These are phyloP conservation scores for Dasysyrphus tricinctus DNA, from an alignment of 2,888 invertebrate genomes.

Conservation along the genomic window DNA sequence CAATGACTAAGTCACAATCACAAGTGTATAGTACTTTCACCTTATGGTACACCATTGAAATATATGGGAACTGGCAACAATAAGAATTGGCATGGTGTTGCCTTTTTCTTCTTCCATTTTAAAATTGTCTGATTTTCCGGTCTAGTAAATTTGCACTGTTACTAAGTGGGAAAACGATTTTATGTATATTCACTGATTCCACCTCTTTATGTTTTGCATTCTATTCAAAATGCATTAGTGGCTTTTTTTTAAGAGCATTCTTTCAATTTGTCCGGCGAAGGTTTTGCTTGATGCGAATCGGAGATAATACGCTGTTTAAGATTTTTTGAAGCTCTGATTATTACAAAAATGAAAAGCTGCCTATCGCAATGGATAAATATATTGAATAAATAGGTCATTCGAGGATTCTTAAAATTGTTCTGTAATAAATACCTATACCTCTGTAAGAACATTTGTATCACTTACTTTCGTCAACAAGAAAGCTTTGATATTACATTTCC, in stretches of 20 bases:
- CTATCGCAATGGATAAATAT: too few relatives aligned
- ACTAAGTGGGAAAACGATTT: constrained; percentile 37
- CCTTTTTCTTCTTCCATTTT: constrained; percentile 30
- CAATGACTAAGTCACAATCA: constrained; percentile 22
- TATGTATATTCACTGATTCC: constrained; percentile 51
- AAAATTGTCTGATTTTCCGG: constrained; percentile 70
- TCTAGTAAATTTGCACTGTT: constrained; percentile 62
- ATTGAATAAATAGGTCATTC: too few relatives aligned
- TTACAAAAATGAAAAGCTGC: too few relatives aligned
- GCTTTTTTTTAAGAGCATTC: not conserved
- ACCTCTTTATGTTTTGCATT: constrained; percentile 24
- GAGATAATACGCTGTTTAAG: not conserved
- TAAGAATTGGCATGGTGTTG: constrained; percentile 29
- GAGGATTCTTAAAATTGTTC: too few relatives aligned
- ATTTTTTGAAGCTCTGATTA: not conserved
- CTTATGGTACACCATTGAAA: constrained; percentile 62
- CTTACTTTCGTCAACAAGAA: too few relatives aligned
- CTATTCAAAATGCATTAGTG: constrained; percentile 15
- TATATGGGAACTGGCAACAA: constrained; percentile 46
- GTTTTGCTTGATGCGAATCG: not conserved
- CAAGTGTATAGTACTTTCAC: constrained; percentile 63
- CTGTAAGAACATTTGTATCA: too few relatives aligned
- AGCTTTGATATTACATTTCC: too few relatives aligned
- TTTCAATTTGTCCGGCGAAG: not conserved
- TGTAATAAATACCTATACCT: too few relatives aligned